Evolutionary conservation across 2,113 vertebrate genomes (phyloP).

Genomic region (western clawed frog (Xenopus tropicalis)): DNA sequence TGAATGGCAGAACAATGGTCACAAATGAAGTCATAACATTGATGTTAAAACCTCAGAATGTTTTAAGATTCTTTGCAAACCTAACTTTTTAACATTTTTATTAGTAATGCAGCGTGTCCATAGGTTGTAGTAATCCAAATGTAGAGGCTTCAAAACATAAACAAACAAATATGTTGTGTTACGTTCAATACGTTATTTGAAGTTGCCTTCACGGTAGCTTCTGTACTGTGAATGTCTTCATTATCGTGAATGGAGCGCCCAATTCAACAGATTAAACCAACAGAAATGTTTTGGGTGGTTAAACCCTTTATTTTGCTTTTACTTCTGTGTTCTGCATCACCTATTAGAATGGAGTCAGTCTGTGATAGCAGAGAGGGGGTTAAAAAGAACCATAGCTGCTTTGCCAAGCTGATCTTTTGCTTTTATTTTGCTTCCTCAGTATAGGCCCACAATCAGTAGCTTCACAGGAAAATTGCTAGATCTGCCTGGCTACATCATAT

Average conservation of each 20-base stretch:
- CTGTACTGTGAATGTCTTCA: slow-evolving; percentile 26
- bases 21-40: neutral
- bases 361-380: slow-evolving; percentile 34
- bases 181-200: slow-evolving; percentile 3
- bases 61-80: neutral
- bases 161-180: neutral
- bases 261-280: slow-evolving; percentile 31
- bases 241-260: slow-evolving; percentile 23
- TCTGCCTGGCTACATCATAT: neutral
- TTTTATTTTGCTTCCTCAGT: slow-evolving; percentile 28
- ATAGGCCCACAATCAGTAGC: slow-evolving; percentile 24
- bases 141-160: too few relatives aligned
- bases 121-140: neutral
- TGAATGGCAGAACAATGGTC: neutral
- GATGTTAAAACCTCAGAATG: neutral
- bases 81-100: neutral
- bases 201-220: slow-evolving; percentile 8
- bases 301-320: slow-evolving; percentile 35
- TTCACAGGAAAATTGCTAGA: slow-evolving; percentile 22
- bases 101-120: neutral
- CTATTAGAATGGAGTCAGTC: slow-evolving; percentile 21
- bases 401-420: slow-evolving; percentile 37
- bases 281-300: slow-evolving; percentile 37
- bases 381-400: slow-evolving; percentile 28
- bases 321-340: slow-evolving; percentile 23